These are phyloP conservation scores for Scrobipalpa costella DNA, from an alignment of 2,888 invertebrate species.

Conservation along the genomic window DNA sequence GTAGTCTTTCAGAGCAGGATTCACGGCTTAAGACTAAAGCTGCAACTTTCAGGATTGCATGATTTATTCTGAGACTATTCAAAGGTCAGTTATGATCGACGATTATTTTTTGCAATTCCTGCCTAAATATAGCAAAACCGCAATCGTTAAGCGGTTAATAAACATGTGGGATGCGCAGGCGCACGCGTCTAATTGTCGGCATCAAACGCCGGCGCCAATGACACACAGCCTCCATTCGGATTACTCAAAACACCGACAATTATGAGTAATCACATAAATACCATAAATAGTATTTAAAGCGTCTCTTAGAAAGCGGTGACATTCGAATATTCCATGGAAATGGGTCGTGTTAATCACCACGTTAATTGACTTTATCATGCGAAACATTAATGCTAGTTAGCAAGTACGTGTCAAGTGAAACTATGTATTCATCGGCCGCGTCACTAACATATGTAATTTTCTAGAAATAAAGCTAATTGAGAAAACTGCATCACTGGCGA, in stretches of 20 bases:
- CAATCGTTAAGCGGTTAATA: constrained; percentile 12
- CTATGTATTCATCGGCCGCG: constrained; percentile 3
- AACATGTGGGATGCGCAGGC: constrained; percentile 45
- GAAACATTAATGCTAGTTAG: constrained; percentile 9
- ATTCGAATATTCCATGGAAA: constrained; percentile 35
- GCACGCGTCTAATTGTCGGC: constrained; percentile 62
- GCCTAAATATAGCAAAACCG: background rate
- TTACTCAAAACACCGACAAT: constrained; percentile 49
- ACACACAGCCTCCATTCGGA: constrained; percentile 50
- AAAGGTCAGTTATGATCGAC: background rate
- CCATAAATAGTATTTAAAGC: constrained; percentile 38
- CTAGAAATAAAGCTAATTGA: constrained; percentile 1
- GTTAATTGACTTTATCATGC: constrained; percentile 17
- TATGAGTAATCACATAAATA: constrained; percentile 45
- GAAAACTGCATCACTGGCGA: background rate
- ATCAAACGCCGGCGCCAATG: constrained; percentile 65
- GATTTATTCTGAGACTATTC: background rate
- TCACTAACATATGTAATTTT: constrained; percentile 6
- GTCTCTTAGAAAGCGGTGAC: constrained; percentile 43
- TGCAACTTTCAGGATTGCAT: too few species aligned
- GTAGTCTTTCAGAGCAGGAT: too few species aligned
- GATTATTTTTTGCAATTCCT: background rate
- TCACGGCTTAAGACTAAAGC: too few species aligned
- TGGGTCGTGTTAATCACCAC: constrained; percentile 17
- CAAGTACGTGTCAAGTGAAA: constrained; percentile 13